Base-by-base conservation (phyloP, 2,888 invertebrate species). In the Lapara coniferarum region DNA sequence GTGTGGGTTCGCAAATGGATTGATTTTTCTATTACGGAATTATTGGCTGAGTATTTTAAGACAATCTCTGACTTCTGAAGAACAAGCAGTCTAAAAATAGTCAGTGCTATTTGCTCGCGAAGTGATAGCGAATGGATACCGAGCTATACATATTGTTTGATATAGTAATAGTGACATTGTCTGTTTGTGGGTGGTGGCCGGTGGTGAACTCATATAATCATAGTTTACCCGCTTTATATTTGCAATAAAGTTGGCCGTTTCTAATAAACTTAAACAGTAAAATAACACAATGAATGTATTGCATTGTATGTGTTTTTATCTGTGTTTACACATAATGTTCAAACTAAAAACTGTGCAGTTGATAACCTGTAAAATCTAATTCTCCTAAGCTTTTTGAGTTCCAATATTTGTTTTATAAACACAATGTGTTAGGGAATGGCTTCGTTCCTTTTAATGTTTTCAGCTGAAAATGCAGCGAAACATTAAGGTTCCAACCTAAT, bases 401-500 rank as follows among this genome's bases (percentile, higher is more conserved):
- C 10, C 44, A 16, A 46, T 10, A 59, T 16, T 10, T 10, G 59
- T 16, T n/a, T n/a, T 55, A 12, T 46, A 46, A n/a, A 59, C 44
- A 59, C 44, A 13, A 19, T 44, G 5, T 19, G 46, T 0, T 16
- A 5, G 16, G 16, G 19, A 49, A 46, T 19, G 16, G 13, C 37
- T 37, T 13, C 19, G 44, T n/a, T 63, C 44, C 14, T 52, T 51
- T 37, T 44, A 37, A 68, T 67, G 37, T 68, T 69, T 69, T 10
- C 16, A 69, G 53, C 3, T 19, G 44, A 46, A 49, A 69, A 53
- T 69, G 59, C 59, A 52, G 1, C 52, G 68, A 52, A 68, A 52
- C 44, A 59, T 59, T 53, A 59, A 53, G 59, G 19, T 63, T 69
- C 63, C 19, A 67, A 74, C 73, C 70, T 78, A 79, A 76, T 78